Evolutionary conservation across 2,113 vertebrate genomes (phyloP).

Genomic region (Oreotragus oreotragus): DNA sequence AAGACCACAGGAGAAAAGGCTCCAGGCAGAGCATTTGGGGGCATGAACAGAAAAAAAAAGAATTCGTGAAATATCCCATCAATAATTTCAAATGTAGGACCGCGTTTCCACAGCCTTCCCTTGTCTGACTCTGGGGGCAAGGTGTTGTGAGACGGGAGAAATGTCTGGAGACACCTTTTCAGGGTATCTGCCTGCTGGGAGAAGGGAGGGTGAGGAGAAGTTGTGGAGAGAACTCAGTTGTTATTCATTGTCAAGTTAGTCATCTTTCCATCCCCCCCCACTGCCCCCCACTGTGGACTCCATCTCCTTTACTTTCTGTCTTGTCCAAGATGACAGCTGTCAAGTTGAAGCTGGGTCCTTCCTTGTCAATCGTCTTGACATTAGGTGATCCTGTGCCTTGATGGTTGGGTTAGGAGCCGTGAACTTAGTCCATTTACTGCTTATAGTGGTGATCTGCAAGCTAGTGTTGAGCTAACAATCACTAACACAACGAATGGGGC

Average conservation of each 20-base stretch:
- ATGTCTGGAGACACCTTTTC: constrained; percentile 30
- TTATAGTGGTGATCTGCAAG: background rate
- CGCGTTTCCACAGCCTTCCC: background rate
- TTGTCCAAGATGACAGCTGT: background rate
- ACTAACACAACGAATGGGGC: background rate
- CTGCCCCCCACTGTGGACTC: background rate
- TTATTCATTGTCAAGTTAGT: background rate
- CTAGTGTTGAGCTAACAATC: no score
- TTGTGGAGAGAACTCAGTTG: constrained; percentile 16
- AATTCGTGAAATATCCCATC: background rate
- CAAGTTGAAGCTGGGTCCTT: background rate
- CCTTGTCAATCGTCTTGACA: background rate
- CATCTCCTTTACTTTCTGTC: background rate
- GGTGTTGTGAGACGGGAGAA: background rate
- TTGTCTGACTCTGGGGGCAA: background rate
- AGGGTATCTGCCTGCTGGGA: background rate
- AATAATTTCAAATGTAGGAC: background rate
- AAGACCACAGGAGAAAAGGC: background rate
- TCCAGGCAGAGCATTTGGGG: background rate
- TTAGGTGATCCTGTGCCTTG: background rate
- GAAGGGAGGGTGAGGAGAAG: constrained; percentile 1
- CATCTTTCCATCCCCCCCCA: background rate
- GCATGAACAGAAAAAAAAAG: background rate
- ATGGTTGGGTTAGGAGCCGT: background rate
- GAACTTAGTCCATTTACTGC: background rate